Percentiles rank a stretch among this genome's conserved stretches.
These are phyloP conservation scores for Laodelphax striatellus DNA, from an alignment of 1,140 invertebrate species.

Conservation along the genomic window DNA sequence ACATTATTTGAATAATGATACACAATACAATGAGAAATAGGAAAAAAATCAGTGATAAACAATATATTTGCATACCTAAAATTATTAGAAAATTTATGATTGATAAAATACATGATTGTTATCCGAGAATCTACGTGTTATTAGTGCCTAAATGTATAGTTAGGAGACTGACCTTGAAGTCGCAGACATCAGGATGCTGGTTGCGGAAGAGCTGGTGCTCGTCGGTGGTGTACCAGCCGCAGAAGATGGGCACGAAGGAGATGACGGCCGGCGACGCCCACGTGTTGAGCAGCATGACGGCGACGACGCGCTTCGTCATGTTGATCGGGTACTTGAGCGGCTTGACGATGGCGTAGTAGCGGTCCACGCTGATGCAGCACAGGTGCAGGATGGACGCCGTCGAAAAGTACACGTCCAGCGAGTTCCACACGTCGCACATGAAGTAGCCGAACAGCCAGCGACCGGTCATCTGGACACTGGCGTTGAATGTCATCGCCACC, in stretches of 20 bases:
- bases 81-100: too few species aligned
- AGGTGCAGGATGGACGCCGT: conserved; percentile 89
- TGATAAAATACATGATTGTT: too few species aligned
- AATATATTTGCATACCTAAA: too few species aligned
- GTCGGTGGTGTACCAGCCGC: conserved; percentile 80
- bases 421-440: conserved; percentile 92
- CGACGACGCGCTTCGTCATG: conserved; percentile 78
- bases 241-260: conserved; percentile 90
- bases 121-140: too few species aligned
- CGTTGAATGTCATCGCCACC: conserved; percentile 92
- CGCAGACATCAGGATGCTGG: conserved; percentile 60
- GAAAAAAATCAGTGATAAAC: too few species aligned
- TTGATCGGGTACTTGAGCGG: conserved; percentile 79
- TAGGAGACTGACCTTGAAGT: conserved; percentile 57
- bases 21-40: too few species aligned
- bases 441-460: conserved; percentile 75
- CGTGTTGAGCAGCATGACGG: conserved; percentile 79
- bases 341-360: conserved; percentile 81
- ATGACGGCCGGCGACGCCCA: conserved; percentile 89
- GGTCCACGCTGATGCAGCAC: conserved; percentile 86
- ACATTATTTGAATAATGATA: too few species aligned
- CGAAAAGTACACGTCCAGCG: conserved; percentile 88
- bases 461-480: conserved; percentile 59
- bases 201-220: conserved; percentile 51
- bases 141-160: too few species aligned